Percentiles rank a stretch among this genome's conserved stretches.
phyloP scores from a whole-genome alignment of 2,888 invertebrate genomes.

The Hirtodrosophila cameraria region DNA sequence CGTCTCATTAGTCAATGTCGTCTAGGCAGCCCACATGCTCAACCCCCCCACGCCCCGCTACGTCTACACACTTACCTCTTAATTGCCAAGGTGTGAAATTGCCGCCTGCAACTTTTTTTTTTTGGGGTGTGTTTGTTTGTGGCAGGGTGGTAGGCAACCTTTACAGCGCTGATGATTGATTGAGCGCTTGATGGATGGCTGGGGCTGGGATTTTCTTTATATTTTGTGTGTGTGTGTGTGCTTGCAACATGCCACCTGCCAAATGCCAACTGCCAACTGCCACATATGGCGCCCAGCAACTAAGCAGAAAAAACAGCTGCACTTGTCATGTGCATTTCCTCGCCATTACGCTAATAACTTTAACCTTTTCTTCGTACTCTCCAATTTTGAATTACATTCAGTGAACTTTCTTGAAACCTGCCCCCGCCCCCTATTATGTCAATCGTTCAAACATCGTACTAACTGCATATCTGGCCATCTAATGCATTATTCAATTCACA shows the following conservation, averaged over 20 bases:
- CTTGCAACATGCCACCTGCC: slow-evolving; percentile 21
- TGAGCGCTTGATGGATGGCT: slow-evolving; percentile 72
- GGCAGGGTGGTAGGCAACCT: slow-evolving; percentile 27
- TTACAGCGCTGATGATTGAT: slow-evolving; percentile 71
- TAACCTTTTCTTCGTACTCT: slow-evolving; percentile 64
- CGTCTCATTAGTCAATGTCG: slow-evolving; percentile 79
- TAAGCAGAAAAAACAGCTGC: slow-evolving; percentile 70
- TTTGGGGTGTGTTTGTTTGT: neutral
- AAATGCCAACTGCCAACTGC: too few relatives aligned
- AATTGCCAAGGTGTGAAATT: slow-evolving; percentile 76
- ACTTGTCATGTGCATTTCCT: slow-evolving; percentile 73
- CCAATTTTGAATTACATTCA: slow-evolving; percentile 53
- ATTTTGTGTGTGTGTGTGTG: neutral
- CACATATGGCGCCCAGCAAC: slow-evolving; percentile 25
- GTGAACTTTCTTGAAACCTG: slow-evolving; percentile 1
- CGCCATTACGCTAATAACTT: slow-evolving; percentile 74
- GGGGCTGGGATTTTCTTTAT: slow-evolving; percentile 28
- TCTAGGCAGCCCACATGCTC: slow-evolving; percentile 55
- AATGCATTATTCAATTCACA: slow-evolving; percentile 52
- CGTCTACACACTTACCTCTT: slow-evolving; percentile 35
- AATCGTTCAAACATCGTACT: slow-evolving; percentile 37
- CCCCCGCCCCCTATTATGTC: too few relatives aligned
- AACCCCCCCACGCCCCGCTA: neutral
- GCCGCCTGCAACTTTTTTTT: slow-evolving; percentile 20
- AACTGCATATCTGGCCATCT: slow-evolving; percentile 26